Evolutionary conservation across 2,113 vertebrate species (phyloP), one percentile per base, ranked within the genome.

Genomic region (Paratilapia polleni): DNA sequence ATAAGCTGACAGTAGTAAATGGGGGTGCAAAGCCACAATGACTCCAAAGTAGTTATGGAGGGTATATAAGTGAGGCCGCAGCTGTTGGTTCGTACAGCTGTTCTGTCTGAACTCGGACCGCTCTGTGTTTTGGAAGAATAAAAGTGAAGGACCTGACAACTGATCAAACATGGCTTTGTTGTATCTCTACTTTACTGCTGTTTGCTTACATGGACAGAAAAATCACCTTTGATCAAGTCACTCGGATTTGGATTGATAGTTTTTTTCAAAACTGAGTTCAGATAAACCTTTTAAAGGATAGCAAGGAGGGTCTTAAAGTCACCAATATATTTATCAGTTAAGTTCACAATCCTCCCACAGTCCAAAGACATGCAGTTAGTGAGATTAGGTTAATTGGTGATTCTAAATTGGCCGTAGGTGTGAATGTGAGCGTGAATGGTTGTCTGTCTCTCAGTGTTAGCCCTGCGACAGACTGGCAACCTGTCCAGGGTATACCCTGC

Each of bases 21-120:
- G 80, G 73, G 82, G 91, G 90, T 68, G 91, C 81, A 93, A 94
- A 94, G 93, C 91, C 91, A 87, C 91, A 54, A 64, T 73, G 92
- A 88, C 88, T 93, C 90, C 90, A 84, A 56, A 82, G 91, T 88
- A 92, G 91, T 93, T 89, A 85, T 11, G 36, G 47, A 19, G 86
- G 24, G 79, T 10, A 38, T 1, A 57, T 1, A 26, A 54, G 85
- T 34, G 86, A 78, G 84, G 83, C 83, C 15, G 84, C 91, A 91
- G 93, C 91, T 94, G 93, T 84, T 73, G 75, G 28, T 62, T 54
- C 2, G n/a, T 81, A 74, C 91, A 91, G 93, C 90, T 92, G 93
- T 83, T 87, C 59, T 0, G 43, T 79, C 75, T 87, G 77, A 74
- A 78, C 73, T 78, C 1, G 5, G 80, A 43, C 26, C 6, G 43